phyloP scores from a whole-genome alignment of 2,113 vertebrate genomes.

The Lipotes vexillifer region DNA sequence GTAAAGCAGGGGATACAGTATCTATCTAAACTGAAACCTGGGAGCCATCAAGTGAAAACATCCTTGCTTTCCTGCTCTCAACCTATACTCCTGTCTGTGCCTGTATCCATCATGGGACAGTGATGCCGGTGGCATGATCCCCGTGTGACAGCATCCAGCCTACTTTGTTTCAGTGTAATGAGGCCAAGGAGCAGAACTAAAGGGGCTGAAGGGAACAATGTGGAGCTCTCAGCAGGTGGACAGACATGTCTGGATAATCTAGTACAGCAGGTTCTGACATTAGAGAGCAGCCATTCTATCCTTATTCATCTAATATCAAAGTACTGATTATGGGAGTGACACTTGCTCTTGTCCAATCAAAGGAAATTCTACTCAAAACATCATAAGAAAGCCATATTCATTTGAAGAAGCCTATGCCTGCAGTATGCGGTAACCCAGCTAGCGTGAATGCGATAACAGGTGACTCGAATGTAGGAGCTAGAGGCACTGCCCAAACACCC shows the following conservation, averaged over 20 bases:
- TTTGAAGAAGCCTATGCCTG: neutral
- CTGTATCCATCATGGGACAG: neutral
- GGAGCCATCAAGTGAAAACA: neutral
- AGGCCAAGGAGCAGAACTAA: neutral
- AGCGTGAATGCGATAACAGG: neutral
- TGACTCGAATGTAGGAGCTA: neutral
- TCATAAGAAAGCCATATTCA: neutral
- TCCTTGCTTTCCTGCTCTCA: neutral
- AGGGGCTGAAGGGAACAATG: neutral
- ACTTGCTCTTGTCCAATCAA: neutral
- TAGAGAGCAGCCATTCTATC: neutral
- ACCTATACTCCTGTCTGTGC: neutral
- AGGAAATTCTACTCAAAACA: neutral
- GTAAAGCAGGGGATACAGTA: no score
- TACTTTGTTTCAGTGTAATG: neutral
- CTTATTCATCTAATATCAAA: neutral
- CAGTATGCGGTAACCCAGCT: neutral
- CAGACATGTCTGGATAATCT: neutral
- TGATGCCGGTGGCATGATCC: neutral
- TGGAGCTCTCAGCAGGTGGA: neutral
- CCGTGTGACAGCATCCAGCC: neutral
- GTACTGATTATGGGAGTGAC: neutral
- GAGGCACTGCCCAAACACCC: neutral
- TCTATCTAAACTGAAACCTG: neutral
- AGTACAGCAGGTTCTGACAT: neutral